Conservation (phyloP, 2,888 invertebrate genomes). For the Drosophila ezoana region DNA sequence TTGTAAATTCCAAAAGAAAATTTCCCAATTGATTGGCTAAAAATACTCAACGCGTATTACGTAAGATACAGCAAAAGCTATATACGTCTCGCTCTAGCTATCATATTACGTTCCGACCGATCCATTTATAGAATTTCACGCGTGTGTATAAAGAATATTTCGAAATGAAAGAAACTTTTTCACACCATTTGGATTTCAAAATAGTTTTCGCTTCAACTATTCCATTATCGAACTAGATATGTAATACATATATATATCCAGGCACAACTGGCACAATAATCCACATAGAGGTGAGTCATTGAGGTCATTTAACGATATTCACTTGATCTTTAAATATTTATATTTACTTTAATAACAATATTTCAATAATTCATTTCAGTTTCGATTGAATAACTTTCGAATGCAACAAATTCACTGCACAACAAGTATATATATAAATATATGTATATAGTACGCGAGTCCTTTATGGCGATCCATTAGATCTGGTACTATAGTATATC, state of each 20-base stretch:
- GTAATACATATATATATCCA: constrained; percentile 18
- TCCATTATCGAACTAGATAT: constrained; percentile 29
- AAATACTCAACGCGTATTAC: constrained; percentile 58
- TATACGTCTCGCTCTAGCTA: constrained; percentile 56
- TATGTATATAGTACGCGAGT: constrained; percentile 28
- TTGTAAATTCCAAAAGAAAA: constrained; percentile 10
- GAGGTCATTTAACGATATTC: constrained; percentile 26
- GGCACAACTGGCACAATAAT: constrained; percentile 40
- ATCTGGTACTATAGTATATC: constrained; percentile 34
- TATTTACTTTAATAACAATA: constrained; percentile 24
- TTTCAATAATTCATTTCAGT: constrained; percentile 24
- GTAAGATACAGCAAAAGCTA: constrained; percentile 46
- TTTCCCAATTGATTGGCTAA: constrained; percentile 25
- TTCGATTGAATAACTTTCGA: constrained; percentile 23
- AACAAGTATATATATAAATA: neutral
- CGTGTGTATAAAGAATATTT: constrained; percentile 23
- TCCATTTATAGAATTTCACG: constrained; percentile 71
- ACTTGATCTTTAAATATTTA: constrained; percentile 36
- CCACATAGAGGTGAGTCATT: constrained; percentile 49
- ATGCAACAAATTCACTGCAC: constrained; percentile 64
- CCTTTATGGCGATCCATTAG: constrained; percentile 53
- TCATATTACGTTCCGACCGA: constrained; percentile 63
- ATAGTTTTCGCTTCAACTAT: constrained; percentile 31
- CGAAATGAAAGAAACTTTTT: constrained; percentile 38
- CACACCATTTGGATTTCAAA: constrained; percentile 40